Conservation (phyloP, 2,797 vertebrate species). For the Myotis planiceps region DNA sequence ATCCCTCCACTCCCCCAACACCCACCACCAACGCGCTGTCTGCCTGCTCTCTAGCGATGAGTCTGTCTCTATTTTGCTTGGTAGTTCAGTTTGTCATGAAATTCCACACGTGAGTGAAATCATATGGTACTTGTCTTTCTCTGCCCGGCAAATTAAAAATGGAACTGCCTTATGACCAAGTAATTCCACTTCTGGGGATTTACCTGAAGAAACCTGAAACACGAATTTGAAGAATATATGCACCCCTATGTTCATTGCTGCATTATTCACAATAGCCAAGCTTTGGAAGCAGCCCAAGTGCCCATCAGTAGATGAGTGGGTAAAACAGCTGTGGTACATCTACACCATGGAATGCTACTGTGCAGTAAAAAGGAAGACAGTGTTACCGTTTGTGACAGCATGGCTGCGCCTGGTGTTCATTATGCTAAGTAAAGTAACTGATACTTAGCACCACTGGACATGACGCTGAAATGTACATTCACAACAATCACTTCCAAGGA, state of each 20-base stretch:
- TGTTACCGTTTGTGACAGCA: neutral
- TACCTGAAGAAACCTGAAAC: neutral
- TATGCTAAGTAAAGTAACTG: neutral
- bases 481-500: neutral
- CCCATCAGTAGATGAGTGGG: neutral
- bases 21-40: neutral
- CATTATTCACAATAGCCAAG: neutral
- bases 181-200: neutral
- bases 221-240: neutral
- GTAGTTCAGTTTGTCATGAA: neutral
- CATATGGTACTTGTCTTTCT: neutral
- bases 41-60: neutral
- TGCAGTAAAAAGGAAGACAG: neutral
- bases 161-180: neutral
- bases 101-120: neutral
- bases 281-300: neutral
- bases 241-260: neutral
- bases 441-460: neutral
- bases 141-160: neutral
- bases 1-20: neutral
- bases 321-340: neutral
- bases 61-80: neutral
- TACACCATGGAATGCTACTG: neutral
- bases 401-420: accelerated
- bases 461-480: neutral